These are phyloP conservation scores for Lordiphosa collinella DNA, from an alignment of 1,140 invertebrate genomes.

Conservation along the genomic window DNA sequence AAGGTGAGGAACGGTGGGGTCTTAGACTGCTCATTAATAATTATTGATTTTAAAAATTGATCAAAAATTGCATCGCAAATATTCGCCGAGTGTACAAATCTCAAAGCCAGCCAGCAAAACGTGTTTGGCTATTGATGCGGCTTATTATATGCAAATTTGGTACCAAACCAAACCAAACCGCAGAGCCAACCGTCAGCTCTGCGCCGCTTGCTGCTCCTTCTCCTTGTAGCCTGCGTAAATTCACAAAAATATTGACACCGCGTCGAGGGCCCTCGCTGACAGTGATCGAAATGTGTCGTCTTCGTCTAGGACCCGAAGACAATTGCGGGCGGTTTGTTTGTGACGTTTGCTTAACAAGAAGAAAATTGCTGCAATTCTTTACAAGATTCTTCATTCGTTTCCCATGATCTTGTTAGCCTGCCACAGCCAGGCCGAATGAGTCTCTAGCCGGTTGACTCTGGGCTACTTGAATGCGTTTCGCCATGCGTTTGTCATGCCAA, in stretches of 20 bases:
- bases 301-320: conserved; percentile 32
- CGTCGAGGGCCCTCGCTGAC: conserved; percentile 53
- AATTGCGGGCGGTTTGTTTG: conserved; percentile 77
- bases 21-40: no score
- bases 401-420: conserved; percentile 37
- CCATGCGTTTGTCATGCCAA: conserved; percentile 77
- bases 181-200: not conserved
- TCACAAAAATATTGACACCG: conserved; percentile 78
- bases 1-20: no score
- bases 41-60: no score
- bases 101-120: conserved; percentile 31
- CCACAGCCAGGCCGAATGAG: conserved; percentile 28
- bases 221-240: conserved; percentile 65
- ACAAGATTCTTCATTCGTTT: conserved; percentile 49
- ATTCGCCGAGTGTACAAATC: conserved; percentile 31
- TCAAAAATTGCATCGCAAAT: no score
- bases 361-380: conserved; percentile 79
- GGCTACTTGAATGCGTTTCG: conserved; percentile 58
- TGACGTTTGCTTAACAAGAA: conserved; percentile 78
- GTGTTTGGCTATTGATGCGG: conserved; percentile 76
- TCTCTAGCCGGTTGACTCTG: conserved; percentile 10
- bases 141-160: conserved; percentile 79
- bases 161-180: conserved; percentile 54
- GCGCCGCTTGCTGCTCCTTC: no score
- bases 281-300: conserved; percentile 79